phyloP scores from a whole-genome alignment of 2,797 vertebrate species.

The Tinamus major region DNA sequence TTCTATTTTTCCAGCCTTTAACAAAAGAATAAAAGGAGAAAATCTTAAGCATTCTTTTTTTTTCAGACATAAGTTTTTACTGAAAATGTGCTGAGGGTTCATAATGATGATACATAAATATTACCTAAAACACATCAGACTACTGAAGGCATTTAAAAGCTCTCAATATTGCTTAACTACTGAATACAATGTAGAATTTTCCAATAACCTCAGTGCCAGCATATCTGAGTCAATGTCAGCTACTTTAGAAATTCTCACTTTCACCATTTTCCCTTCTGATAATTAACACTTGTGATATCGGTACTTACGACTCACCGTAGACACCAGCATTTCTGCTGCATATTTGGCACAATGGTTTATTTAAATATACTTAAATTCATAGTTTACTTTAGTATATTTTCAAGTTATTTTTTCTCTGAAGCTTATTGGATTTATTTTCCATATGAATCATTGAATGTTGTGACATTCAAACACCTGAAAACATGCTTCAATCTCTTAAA shows the following conservation, averaged over 20 bases:
- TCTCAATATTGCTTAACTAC: neutral
- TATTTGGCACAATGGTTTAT: neutral
- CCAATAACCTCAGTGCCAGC: neutral
- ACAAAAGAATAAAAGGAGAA: neutral
- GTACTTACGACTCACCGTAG: neutral
- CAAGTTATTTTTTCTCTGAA: neutral
- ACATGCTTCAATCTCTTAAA: constrained; percentile 42
- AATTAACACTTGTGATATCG: neutral
- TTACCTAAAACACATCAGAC: neutral
- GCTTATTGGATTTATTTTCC: constrained; percentile 4
- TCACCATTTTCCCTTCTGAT: neutral
- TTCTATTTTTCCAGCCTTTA: neutral
- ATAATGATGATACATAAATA: neutral
- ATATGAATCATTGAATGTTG: neutral
- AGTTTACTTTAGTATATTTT: neutral
- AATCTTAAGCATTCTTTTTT: neutral
- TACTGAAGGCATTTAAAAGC: neutral
- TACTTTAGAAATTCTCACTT: constrained; percentile 3
- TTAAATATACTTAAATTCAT: neutral
- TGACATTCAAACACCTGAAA: constrained; percentile 37
- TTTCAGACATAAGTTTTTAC: neutral
- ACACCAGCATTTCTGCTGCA: neutral
- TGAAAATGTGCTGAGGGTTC: neutral
- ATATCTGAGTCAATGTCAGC: neutral
- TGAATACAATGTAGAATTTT: neutral